Evolutionary conservation across 2,888 invertebrate genomes (phyloP).

Genomic region (Sphaerophoria taeniata): DNA sequence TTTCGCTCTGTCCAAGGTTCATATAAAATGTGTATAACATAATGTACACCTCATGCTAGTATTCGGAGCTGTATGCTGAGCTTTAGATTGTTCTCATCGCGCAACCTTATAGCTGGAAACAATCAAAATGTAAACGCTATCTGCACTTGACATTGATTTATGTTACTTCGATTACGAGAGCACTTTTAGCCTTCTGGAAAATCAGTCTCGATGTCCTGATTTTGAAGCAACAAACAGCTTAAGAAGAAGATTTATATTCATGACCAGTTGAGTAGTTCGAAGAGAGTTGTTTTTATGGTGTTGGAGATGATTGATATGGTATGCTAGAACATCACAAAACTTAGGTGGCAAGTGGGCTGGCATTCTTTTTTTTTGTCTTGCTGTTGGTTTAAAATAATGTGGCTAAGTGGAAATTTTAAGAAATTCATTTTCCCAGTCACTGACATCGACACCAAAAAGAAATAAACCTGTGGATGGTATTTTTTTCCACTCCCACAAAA

Average conservation of each 20-base stretch:
- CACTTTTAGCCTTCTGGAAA: constrained; percentile 66
- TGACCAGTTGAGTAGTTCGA: constrained; percentile 73
- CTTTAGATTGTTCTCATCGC: constrained; percentile 21
- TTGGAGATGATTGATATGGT: constrained; percentile 71
- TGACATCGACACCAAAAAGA: not conserved
- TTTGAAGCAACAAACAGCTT: constrained; percentile 73
- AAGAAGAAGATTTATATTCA: constrained; percentile 74
- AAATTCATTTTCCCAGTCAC: constrained; percentile 21
- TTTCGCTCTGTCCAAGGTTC: not conserved
- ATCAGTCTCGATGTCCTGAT: constrained; percentile 72
- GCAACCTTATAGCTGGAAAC: constrained; percentile 47
- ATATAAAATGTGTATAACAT: constrained; percentile 38
- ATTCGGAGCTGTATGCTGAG: not conserved
- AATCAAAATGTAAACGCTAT: constrained; percentile 73
- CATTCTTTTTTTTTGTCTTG: not conserved
- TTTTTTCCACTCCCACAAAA: not conserved
- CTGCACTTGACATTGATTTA: constrained; percentile 74
- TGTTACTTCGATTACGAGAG: constrained; percentile 72
- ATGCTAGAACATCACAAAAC: constrained; percentile 37
- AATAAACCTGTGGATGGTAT: not conserved
- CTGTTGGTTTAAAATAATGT: constrained; percentile 23
- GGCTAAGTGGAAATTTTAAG: constrained; percentile 31
- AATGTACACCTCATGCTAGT: constrained; percentile 44
- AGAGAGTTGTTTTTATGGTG: constrained; percentile 73
- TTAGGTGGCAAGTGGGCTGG: not conserved